Conservation (phyloP, 2,797 vertebrate species). For the Sebastolobus alascanus region DNA sequence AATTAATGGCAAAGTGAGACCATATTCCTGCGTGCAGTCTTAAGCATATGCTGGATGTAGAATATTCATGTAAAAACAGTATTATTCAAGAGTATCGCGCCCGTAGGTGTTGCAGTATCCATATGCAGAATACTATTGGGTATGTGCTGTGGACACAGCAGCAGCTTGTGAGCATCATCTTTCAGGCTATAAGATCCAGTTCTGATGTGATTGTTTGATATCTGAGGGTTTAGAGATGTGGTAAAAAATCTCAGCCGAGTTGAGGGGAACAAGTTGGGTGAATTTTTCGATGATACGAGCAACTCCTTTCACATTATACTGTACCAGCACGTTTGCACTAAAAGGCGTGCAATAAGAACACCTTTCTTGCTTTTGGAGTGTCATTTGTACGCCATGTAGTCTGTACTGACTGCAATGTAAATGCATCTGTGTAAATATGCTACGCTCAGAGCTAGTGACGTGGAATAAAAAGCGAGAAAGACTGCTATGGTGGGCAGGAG, state of each 20-base stretch:
- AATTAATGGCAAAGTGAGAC: slow-evolving; percentile 48
- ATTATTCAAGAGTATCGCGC: slow-evolving; percentile 4
- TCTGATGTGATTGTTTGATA: slow-evolving; percentile 6
- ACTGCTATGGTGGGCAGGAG: too few relatives aligned
- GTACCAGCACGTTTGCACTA: too few relatives aligned
- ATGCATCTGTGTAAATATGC: too few relatives aligned
- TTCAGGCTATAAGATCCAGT: not conserved
- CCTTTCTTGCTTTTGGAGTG: too few relatives aligned
- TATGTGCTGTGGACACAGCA: slow-evolving; percentile 1
- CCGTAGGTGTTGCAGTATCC: slow-evolving; percentile 40
- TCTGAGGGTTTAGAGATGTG: slow-evolving; percentile 2
- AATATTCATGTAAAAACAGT: slow-evolving; percentile 62
- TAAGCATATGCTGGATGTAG: slow-evolving; percentile 57
- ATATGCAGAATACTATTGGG: slow-evolving; percentile 46
- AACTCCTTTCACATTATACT: not conserved
- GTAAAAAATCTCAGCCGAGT: too few relatives aligned
- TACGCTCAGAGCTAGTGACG: too few relatives aligned
- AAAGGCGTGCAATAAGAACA: too few relatives aligned
- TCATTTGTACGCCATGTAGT: too few relatives aligned
- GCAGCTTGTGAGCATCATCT: slow-evolving; percentile 44
- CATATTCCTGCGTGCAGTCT: slow-evolving; percentile 24
- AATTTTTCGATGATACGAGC: not conserved
- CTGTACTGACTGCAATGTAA: too few relatives aligned
- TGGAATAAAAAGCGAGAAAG: too few relatives aligned
- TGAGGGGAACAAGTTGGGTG: not conserved